phyloP scores from a whole-genome alignment of 2,113 vertebrate species.

The Nansenia antarctica region DNA sequence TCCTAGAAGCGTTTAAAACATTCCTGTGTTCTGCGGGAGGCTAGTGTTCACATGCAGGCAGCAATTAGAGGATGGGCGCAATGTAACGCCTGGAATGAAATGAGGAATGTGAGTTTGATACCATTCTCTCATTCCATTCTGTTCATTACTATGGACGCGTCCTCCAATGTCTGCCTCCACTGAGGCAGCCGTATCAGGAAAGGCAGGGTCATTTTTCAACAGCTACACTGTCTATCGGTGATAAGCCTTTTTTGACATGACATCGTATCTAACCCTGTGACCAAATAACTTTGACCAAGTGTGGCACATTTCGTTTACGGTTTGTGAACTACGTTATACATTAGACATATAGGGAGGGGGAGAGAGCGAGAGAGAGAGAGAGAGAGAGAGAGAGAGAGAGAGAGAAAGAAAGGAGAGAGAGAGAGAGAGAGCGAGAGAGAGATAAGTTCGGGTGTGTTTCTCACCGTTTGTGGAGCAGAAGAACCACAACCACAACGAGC shows the following conservation, averaged over 20 bases:
- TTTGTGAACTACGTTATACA: constrained; percentile 49
- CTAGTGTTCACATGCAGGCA: constrained; percentile 28
- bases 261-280: neutral
- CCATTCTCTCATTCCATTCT: too few species aligned
- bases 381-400: too few species aligned
- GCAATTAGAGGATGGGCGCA: too few species aligned
- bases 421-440: too few species aligned
- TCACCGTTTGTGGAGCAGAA: constrained; percentile 82
- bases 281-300: neutral
- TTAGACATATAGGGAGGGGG: constrained; percentile 43
- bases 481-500: constrained; percentile 67
- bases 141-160: too few species aligned
- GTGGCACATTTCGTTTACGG: constrained; percentile 34
- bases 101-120: too few species aligned
- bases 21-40: too few species aligned
- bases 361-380: too few species aligned
- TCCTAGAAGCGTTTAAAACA: neutral
- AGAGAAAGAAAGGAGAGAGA: neutral
- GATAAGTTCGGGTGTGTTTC: constrained; percentile 30
- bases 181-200: constrained; percentile 38
- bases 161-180: too few species aligned
- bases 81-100: too few species aligned
- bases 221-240: constrained; percentile 40
- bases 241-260: constrained; percentile 43
- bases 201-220: constrained; percentile 48